Evolutionary conservation across 1,140 invertebrate species (phyloP).

Genomic region (fruit fly (Drosophila melanogaster)): DNA sequence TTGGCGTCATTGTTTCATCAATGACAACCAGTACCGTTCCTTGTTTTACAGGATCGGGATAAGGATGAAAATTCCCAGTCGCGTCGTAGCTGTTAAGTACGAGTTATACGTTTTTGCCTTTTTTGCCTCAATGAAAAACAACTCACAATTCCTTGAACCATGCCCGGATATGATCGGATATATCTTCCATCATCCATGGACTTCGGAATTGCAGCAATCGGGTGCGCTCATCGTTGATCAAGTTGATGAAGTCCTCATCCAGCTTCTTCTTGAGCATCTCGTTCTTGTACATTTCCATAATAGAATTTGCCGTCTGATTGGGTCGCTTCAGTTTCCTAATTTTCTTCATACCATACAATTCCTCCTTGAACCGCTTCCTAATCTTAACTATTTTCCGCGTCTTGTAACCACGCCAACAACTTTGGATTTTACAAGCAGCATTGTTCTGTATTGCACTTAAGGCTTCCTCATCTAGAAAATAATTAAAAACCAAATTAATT

Average conservation of each 20-base stretch:
- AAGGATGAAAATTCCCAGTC: conserved; percentile 85
- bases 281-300: conserved; percentile 85
- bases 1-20: conserved; percentile 85
- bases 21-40: conserved; percentile 86
- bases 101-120: not conserved
- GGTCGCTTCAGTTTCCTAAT: conserved; percentile 64
- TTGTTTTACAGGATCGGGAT: conserved; percentile 85
- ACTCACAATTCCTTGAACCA: conserved; percentile 88
- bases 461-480: conserved; percentile 30
- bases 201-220: conserved; percentile 86
- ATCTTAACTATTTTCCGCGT: conserved; percentile 73
- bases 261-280: conserved; percentile 63
- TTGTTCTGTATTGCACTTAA: conserved; percentile 15
- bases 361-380: conserved; percentile 77
- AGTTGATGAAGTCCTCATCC: conserved; percentile 85
- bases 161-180: conserved; percentile 88
- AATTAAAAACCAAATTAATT: not conserved
- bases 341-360: conserved; percentile 84
- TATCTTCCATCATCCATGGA: conserved; percentile 88
- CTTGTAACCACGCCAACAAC: conserved; percentile 84
- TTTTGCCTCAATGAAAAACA: not conserved
- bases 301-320: conserved; percentile 35
- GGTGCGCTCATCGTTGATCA: conserved; percentile 86
- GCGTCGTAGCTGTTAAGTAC: conserved; percentile 81
- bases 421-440: conserved; percentile 85